Base-by-base conservation (phyloP, 2,797 vertebrate genomes). In the Myotis pilosus region DNA sequence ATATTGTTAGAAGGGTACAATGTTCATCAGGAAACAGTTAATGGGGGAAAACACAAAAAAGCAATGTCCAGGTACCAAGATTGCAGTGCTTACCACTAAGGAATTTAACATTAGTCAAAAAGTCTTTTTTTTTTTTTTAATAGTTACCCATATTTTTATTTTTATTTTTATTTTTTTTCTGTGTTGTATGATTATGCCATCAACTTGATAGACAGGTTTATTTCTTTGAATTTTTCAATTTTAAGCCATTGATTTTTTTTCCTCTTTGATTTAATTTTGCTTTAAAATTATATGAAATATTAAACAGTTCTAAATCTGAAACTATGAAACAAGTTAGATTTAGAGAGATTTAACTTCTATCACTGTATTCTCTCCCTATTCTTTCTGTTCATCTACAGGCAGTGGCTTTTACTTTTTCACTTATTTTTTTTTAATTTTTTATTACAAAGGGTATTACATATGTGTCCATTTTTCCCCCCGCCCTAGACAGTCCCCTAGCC, bases 211-310 rank as follows among this genome's bases (percentile, higher is more conserved):
- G 66, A 68, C 51, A 90, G 44, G 53, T 92, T 89, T 75, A 89
- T 87, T 95, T 93, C 47, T 89, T 87, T 88, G 83, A 94, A 84
- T 91, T 95, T 94, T 96, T 93, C 68, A 93, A 85, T 38, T 96
- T 95, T 87, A 92, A 86, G 55, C 2, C 49, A 87, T 84, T 83
- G 23, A 60, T 30, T 20, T 30, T 62, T 62, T 94, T 81, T 74
- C 87, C 47, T 75, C 51, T 87, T 87, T 88, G 66, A 95, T 90
- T 92, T 95, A 87, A 95, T 94, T 90, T 95, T 90, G 20, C 22
- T 76, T 92, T 94, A 66, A 92, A 75, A 87, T 90, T 84, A 68
- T 78, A 90, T 90, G 55, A 95, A 92, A 88, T 93, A 93, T 87
- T 94, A 96, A 94, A 78, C 9, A 10, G 11, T 19, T 95, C 68